phyloP scores from a whole-genome alignment of 2,888 invertebrate species.

The Carpatolechia fugitivella region DNA sequence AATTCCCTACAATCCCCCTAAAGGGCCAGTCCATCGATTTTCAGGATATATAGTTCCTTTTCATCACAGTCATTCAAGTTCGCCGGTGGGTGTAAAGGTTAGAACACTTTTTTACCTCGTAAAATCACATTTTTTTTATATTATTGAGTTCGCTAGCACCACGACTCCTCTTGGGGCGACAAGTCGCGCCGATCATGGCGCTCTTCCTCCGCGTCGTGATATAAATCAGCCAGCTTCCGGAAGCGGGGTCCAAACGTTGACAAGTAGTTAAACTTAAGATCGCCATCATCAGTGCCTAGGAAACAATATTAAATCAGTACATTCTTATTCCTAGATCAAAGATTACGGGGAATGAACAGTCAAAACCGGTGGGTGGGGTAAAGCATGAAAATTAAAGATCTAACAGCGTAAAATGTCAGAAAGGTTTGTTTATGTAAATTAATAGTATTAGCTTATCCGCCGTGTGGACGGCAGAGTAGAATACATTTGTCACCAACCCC shows the following conservation, averaged over 20 bases:
- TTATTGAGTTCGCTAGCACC: slow-evolving; percentile 92
- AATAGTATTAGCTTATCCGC: no score
- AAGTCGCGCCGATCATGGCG: not conserved
- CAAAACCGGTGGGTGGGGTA: no score
- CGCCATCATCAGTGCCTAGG: slow-evolving; percentile 88
- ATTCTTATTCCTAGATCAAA: no score
- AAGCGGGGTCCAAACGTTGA: slow-evolving; percentile 98
- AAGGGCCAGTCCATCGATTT: not conserved
- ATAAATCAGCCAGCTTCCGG: slow-evolving; percentile 95
- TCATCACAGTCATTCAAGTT: slow-evolving; percentile 1
- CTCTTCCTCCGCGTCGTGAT: slow-evolving; percentile 91
- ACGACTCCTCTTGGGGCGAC: slow-evolving; percentile 82
- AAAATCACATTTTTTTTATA: no score
- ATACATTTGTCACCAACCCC: no score
- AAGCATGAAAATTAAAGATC: no score
- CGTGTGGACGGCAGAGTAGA: no score
- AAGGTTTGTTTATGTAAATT: no score
- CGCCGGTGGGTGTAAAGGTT: slow-evolving; percentile 1
- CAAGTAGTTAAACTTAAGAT: slow-evolving; percentile 95
- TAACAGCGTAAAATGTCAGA: no score
- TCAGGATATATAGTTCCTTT: not conserved
- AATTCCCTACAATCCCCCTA: not conserved
- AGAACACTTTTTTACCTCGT: not conserved
- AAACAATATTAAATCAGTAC: slow-evolving; percentile 4
- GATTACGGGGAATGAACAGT: no score